Evolutionary conservation across 2,888 invertebrate species (phyloP).

Genomic region (Rhagonycha fulva): DNA sequence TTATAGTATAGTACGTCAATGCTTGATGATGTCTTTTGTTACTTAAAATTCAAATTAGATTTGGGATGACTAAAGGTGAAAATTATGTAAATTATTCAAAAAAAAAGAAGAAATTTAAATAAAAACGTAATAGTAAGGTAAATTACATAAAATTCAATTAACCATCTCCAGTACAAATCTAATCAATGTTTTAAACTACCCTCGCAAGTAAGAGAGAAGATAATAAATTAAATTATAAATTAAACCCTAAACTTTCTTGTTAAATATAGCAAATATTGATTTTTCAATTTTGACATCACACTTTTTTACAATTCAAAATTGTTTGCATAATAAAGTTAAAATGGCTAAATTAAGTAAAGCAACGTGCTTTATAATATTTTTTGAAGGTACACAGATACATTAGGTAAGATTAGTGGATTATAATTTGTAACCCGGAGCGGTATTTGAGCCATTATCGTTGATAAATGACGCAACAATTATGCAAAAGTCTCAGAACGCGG

Average conservation of each 20-base stretch:
- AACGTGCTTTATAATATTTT: background rate
- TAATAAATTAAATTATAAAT: background rate
- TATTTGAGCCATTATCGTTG: constrained; percentile 47
- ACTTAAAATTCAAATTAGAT: background rate
- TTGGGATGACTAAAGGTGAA: background rate
- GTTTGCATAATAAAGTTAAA: background rate
- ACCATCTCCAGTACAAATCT: background rate
- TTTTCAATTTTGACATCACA: background rate
- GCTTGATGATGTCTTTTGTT: background rate
- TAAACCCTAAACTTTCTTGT: background rate
- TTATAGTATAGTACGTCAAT: background rate
- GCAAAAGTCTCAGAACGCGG: constrained; percentile 34
- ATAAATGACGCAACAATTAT: constrained; percentile 52
- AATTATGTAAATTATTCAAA: background rate
- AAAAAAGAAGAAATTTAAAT: background rate
- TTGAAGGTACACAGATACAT: constrained; percentile 31
- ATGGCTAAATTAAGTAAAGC: background rate
- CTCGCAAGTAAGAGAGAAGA: background rate
- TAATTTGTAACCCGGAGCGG: constrained; percentile 32
- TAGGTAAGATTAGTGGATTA: constrained; percentile 28
- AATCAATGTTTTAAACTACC: background rate
- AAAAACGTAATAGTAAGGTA: background rate
- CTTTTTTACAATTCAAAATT: background rate
- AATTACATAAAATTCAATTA: background rate
- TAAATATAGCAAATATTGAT: background rate